These are phyloP conservation scores for Pelosia muscerda DNA, from an alignment of 2,888 invertebrate genomes.

Conservation along the genomic window DNA sequence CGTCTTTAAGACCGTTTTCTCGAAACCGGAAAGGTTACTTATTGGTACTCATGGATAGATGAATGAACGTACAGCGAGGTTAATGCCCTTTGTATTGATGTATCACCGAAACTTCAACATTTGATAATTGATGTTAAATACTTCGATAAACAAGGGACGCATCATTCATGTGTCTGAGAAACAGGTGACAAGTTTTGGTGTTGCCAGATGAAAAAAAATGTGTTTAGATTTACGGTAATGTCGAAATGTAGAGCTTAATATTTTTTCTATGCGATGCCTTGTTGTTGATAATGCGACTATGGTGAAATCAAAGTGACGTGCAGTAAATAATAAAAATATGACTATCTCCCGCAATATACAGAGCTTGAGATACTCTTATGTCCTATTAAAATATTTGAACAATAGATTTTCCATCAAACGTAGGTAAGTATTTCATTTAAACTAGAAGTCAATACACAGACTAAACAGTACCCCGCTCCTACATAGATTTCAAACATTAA, in stretches of 20 bases:
- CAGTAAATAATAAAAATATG: neutral
- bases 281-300: neutral
- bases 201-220: neutral
- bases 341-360: too few relatives aligned
- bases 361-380: neutral
- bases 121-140: constrained; percentile 51
- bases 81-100: constrained; percentile 30
- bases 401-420: constrained; percentile 6
- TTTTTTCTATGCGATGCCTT: neutral
- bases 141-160: constrained; percentile 25
- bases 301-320: too few relatives aligned
- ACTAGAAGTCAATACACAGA: neutral
- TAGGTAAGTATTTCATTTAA: neutral
- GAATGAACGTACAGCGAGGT: constrained; percentile 30
- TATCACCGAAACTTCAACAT: constrained; percentile 29
- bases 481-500: constrained; percentile 45
- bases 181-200: constrained; percentile 38
- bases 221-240: neutral
- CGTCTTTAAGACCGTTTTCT: constrained; percentile 14
- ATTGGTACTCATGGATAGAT: constrained; percentile 13
- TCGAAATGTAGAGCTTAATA: neutral
- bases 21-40: constrained; percentile 20
- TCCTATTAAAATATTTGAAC: constrained; percentile 8
- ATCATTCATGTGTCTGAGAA: constrained; percentile 40
- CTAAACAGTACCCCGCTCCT: constrained; percentile 14